Conservation (phyloP, 2,888 invertebrate genomes). For the Beris morrisii region DNA sequence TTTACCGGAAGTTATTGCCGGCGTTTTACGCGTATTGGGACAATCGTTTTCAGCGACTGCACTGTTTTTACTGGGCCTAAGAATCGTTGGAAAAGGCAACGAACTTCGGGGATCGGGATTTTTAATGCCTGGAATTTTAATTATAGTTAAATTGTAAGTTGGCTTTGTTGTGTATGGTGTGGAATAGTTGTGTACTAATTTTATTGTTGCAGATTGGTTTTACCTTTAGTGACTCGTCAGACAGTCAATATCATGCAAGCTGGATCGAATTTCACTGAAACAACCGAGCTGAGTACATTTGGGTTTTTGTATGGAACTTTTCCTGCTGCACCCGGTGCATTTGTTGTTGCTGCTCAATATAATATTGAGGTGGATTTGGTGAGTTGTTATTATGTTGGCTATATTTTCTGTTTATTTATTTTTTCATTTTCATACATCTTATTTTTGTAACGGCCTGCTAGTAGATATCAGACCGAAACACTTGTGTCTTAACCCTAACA, state of each 20-base stretch:
- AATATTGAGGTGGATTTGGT: constrained; percentile 85
- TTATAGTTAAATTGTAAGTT: constrained; percentile 83
- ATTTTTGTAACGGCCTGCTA: constrained; percentile 5
- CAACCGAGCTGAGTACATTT: constrained; percentile 82
- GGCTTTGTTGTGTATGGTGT: constrained; percentile 2
- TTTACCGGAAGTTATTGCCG: constrained; percentile 73
- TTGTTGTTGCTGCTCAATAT: constrained; percentile 90
- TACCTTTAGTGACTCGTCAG: constrained; percentile 86
- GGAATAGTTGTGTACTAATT: constrained; percentile 6
- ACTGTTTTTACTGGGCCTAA: constrained; percentile 83
- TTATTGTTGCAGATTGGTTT: constrained; percentile 63
- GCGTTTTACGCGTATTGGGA: constrained; percentile 78
- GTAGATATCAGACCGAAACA: not conserved
- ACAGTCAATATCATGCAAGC: constrained; percentile 75
- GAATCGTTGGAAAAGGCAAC: constrained; percentile 89
- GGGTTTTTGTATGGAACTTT: constrained; percentile 96
- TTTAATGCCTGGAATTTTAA: constrained; percentile 81
- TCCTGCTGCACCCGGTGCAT: constrained; percentile 94
- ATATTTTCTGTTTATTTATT: too few species aligned
- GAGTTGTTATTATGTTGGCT: constrained; percentile 45
- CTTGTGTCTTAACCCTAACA: not conserved
- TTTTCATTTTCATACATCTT: too few species aligned
- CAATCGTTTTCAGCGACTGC: constrained; percentile 91
- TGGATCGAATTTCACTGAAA: constrained; percentile 71
- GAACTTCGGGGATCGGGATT: constrained; percentile 76